Conservation (phyloP, 2,113 vertebrate genomes). For the Cynoglossus semilaevis region DNA sequence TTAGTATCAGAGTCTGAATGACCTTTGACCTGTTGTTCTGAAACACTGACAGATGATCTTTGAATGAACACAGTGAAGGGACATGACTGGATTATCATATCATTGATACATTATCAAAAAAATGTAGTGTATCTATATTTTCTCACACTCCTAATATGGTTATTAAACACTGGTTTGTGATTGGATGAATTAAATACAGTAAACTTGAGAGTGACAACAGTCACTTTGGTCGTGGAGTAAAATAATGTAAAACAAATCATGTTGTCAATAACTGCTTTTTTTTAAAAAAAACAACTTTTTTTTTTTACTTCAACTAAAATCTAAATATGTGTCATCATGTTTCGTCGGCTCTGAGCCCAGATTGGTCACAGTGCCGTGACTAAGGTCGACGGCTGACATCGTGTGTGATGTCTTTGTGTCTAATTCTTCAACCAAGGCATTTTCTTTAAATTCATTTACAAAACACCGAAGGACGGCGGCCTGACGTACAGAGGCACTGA, state of each 20-base stretch:
- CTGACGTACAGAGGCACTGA: slow-evolving; percentile 30
- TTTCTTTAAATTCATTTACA: slow-evolving; percentile 35
- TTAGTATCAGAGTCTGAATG: too few species aligned
- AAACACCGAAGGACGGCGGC: slow-evolving; percentile 38
- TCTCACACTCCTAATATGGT: too few species aligned
- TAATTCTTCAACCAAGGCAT: slow-evolving; percentile 35
- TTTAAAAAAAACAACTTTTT: neutral
- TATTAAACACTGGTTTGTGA: too few species aligned
- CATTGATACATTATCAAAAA: too few species aligned
- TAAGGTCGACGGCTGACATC: slow-evolving; percentile 23
- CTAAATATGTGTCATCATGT: neutral
- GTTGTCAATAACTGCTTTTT: too few species aligned
- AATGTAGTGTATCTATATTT: too few species aligned
- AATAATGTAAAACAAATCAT: neutral
- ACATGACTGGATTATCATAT: too few species aligned
- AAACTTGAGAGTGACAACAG: too few species aligned
- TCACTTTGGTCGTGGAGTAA: neutral
- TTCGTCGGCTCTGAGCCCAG: slow-evolving; percentile 4
- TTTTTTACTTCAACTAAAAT: neutral
- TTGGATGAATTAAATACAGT: too few species aligned
- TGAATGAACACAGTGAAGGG: too few species aligned
- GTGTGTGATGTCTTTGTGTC: slow-evolving; percentile 45
- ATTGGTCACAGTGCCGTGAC: slow-evolving; percentile 14
- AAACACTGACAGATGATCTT: too few species aligned
- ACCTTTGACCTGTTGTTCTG: too few species aligned